A percentile compares a stretch with the other conserved stretches of the same genome.
Evolutionary conservation across 92 coral and sea anemone genomes (phyloP).

Genomic region (Epizoanthus fatuus): DNA sequence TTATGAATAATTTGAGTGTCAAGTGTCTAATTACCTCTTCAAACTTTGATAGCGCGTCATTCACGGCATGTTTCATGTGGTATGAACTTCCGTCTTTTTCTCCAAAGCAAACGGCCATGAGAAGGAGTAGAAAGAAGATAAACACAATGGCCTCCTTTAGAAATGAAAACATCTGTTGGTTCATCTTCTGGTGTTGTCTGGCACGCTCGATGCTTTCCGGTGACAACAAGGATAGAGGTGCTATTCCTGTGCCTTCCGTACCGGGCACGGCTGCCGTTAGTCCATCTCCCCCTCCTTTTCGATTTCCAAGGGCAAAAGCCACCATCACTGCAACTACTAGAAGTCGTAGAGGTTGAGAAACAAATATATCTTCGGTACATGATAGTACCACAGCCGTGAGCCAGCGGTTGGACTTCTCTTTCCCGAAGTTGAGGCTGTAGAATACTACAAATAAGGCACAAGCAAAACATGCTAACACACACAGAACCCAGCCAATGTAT

Average conservation of each 20-base stretch:
- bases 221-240: conserved; percentile 27
- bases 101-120: conserved; percentile 40
- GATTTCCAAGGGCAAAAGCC: conserved; percentile 19
- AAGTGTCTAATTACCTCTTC: conserved; percentile 13
- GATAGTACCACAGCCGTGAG: conserved; percentile 56
- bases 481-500: conserved; percentile 56
- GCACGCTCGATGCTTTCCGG: conserved; percentile 17
- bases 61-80: conserved; percentile 10
- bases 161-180: conserved; percentile 23
- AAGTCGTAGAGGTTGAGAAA: conserved; percentile 57
- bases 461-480: conserved; percentile 34
- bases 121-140: conserved; percentile 21
- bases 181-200: conserved; percentile 23
- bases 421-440: conserved; percentile 51
- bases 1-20: not conserved
- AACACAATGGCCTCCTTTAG: conserved; percentile 21
- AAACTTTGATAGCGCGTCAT: not conserved
- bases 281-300: not conserved
- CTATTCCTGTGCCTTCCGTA: not conserved
- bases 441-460: conserved; percentile 57
- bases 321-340: conserved; percentile 26
- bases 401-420: conserved; percentile 67
- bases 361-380: conserved; percentile 44
- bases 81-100: conserved; percentile 27
- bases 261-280: not conserved